Percentiles rank a stretch among this genome's conserved stretches.
Conservation (phyloP, 2,113 vertebrate genomes). For the Amphiprion percula region DNA sequence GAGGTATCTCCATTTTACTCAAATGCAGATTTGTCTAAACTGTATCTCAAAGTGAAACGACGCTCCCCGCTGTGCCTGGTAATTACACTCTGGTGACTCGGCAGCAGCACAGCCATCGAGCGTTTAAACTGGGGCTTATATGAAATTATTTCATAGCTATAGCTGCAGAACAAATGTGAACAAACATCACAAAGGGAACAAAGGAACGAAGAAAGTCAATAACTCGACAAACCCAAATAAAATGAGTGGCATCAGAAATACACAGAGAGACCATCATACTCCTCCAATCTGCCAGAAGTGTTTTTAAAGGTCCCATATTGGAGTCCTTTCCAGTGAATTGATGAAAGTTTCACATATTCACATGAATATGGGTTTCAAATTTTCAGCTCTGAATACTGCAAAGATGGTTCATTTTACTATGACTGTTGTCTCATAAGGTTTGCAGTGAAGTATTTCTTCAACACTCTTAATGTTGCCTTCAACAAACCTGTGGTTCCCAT, state of each 20-base stretch:
- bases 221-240: background rate
- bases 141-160: constrained; percentile 32
- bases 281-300: no score
- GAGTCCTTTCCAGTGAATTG: no score
- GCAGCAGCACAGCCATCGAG: constrained; percentile 38
- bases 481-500: no score
- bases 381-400: no score
- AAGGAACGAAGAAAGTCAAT: background rate
- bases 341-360: no score
- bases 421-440: no score
- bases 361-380: no score
- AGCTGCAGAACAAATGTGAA: constrained; percentile 33
- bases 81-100: constrained; percentile 66
- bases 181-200: background rate
- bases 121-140: constrained; percentile 50
- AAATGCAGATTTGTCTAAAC: constrained; percentile 61
- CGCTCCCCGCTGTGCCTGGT: constrained; percentile 56
- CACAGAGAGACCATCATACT: background rate
- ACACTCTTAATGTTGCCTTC: no score
- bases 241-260: background rate
- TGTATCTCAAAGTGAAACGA: constrained; percentile 56
- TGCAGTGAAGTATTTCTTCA: no score
- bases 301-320: no score
- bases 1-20: constrained; percentile 51
- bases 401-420: no score